Conservation (phyloP, 2,888 invertebrate species). For the Diaperis boleti region DNA sequence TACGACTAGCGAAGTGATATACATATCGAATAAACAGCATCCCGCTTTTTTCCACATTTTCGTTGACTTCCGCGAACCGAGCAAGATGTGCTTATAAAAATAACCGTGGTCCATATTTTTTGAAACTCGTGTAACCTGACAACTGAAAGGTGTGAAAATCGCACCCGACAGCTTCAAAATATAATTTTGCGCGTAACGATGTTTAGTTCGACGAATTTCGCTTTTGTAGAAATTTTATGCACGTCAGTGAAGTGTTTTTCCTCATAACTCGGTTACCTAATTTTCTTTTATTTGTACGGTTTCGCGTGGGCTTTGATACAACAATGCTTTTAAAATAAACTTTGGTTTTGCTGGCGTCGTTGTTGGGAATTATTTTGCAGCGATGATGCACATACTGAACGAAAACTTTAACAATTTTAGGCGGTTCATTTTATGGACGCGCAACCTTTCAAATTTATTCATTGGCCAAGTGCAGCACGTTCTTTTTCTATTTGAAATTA, state of each 20-base stretch:
- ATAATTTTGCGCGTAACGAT: not conserved
- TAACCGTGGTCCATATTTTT: not conserved
- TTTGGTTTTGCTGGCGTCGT: conserved; percentile 16
- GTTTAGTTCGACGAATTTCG: not conserved
- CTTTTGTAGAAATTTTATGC: conserved; percentile 12
- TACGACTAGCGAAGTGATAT: too few relatives aligned
- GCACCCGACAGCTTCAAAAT: not conserved
- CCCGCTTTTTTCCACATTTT: not conserved
- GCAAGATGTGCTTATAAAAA: not conserved
- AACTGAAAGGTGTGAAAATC: conserved; percentile 2
- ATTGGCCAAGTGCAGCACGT: too few relatives aligned
- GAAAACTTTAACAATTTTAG: not conserved
- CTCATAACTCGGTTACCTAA: conserved; percentile 29
- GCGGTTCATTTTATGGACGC: not conserved
- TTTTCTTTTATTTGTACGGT: conserved; percentile 18
- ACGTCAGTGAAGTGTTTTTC: conserved; percentile 19
- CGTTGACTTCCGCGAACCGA: not conserved
- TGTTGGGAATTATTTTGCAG: not conserved
- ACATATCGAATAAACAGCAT: too few relatives aligned
- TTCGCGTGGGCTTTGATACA: conserved; percentile 5
- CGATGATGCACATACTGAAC: not conserved
- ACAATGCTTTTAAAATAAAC: conserved; percentile 21
- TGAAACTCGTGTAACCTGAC: not conserved
- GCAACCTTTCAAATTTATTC: not conserved
- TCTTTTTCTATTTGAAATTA: too few relatives aligned